Conservation (phyloP, 2,888 invertebrate genomes). For the Lepeophtheirus nordmannii region DNA sequence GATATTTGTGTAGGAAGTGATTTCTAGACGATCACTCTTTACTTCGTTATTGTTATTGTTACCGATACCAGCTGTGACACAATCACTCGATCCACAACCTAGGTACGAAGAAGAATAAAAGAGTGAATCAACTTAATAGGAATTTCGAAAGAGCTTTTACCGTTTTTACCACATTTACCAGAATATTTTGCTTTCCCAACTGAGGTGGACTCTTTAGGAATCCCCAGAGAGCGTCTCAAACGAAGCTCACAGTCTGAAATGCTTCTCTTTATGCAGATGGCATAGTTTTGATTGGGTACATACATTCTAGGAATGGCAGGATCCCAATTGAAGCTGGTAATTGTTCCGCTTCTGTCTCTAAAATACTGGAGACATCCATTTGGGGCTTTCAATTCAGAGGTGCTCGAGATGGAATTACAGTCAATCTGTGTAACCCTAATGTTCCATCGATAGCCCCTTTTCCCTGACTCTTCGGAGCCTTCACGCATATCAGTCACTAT, state of each 20-base stretch:
- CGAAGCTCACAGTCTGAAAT: slow-evolving; percentile 6
- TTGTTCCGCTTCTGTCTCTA: neutral
- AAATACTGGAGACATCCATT: slow-evolving; percentile 12
- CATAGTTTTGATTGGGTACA: slow-evolving; percentile 2
- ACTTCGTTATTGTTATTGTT: neutral
- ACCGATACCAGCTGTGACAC: neutral
- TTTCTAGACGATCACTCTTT: neutral
- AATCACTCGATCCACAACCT: neutral
- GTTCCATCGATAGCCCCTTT: slow-evolving; percentile 7
- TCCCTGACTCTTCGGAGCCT: neutral
- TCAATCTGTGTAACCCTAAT: slow-evolving; percentile 17
- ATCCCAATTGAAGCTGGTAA: slow-evolving; percentile 8
- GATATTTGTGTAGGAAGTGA: neutral
- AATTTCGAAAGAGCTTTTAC: neutral
- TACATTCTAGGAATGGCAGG: neutral
- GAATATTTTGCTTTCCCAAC: neutral
- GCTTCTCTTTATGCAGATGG: slow-evolving; percentile 4
- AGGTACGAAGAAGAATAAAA: neutral
- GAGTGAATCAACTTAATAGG: neutral
- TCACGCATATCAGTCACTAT: neutral
- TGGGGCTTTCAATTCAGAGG: neutral
- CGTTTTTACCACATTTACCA: neutral
- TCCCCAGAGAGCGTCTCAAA: neutral
- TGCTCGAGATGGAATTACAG: neutral
- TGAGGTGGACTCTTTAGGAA: neutral